These are phyloP conservation scores for Holothuria leucospilota DNA, from an alignment of 53 echinoderm and acorn worm species.

Conservation along the genomic window DNA sequence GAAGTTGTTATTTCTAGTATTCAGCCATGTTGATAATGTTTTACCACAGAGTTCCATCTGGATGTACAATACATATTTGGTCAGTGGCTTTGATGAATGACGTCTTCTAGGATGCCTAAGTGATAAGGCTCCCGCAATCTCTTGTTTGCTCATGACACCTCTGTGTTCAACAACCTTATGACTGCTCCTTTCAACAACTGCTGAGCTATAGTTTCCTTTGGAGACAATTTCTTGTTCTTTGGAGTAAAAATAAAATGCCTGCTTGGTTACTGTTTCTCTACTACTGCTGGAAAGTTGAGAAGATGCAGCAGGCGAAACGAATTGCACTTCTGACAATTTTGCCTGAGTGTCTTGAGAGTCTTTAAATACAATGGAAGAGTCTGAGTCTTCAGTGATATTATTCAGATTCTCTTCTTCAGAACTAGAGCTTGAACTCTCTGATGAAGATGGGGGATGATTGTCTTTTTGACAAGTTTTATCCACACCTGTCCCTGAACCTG, in stretches of 20 bases:
- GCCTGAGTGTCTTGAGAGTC: not conserved
- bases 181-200: not conserved
- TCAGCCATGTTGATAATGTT: constrained; percentile 73
- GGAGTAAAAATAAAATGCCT: not conserved
- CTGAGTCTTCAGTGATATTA: too few relatives aligned
- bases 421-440: not conserved
- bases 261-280: not conserved
- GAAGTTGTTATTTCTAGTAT: constrained; percentile 38
- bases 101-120: constrained; percentile 21
- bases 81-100: constrained; percentile 36
- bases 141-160: not conserved
- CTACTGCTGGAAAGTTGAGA: not conserved
- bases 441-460: not conserved
- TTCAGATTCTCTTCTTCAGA: too few relatives aligned
- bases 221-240: constrained; percentile 18
- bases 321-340: not conserved
- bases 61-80: constrained; percentile 61
- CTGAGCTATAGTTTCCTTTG: not conserved
- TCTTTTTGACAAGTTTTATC: not conserved
- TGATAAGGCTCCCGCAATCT: not conserved
- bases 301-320: not conserved
- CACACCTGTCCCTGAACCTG: not conserved
- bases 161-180: not conserved
- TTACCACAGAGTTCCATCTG: constrained; percentile 83
- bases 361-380: not conserved